phyloP scores from a whole-genome alignment of 1,140 invertebrate species.

The Drosophila obscura region DNA sequence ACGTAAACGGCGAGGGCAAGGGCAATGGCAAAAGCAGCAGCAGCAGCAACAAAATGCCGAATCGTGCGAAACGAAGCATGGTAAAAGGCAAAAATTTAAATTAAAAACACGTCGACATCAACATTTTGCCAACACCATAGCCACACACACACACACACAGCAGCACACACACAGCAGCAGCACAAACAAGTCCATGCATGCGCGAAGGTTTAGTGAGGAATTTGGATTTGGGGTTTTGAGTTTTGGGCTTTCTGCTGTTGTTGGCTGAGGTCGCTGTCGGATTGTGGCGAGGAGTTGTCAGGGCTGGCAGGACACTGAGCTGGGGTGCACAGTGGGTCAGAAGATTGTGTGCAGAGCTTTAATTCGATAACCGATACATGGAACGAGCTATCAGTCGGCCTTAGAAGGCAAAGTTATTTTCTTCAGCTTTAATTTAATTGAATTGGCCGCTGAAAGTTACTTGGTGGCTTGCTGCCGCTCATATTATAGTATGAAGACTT shows the following conservation, averaged over 20 bases:
- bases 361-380: too few relatives aligned
- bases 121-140: conserved; percentile 59
- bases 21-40: conserved; percentile 6
- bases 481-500: too few relatives aligned
- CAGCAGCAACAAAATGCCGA: conserved; percentile 50
- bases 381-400: too few relatives aligned
- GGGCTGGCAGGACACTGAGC: background rate
- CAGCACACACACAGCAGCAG: background rate
- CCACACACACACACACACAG: conserved; percentile 23
- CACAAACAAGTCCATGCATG: conserved; percentile 8
- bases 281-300: conserved; percentile 4
- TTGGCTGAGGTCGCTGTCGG: conserved; percentile 41
- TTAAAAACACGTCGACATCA: conserved; percentile 76
- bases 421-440: too few relatives aligned
- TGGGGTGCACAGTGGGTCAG: background rate
- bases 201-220: conserved; percentile 17
- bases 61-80: conserved; percentile 48
- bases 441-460: too few relatives aligned
- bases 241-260: conserved; percentile 4
- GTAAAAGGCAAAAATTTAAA: conserved; percentile 65
- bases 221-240: conserved; percentile 8
- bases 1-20: conserved; percentile 15
- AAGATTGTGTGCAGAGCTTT: background rate
- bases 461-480: too few relatives aligned
- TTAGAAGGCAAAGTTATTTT: too few relatives aligned